Percentiles rank a stretch among this genome's conserved stretches.
phyloP scores from a whole-genome alignment of 1,140 invertebrate genomes.

The Aphaenogaster ashmeadi region DNA sequence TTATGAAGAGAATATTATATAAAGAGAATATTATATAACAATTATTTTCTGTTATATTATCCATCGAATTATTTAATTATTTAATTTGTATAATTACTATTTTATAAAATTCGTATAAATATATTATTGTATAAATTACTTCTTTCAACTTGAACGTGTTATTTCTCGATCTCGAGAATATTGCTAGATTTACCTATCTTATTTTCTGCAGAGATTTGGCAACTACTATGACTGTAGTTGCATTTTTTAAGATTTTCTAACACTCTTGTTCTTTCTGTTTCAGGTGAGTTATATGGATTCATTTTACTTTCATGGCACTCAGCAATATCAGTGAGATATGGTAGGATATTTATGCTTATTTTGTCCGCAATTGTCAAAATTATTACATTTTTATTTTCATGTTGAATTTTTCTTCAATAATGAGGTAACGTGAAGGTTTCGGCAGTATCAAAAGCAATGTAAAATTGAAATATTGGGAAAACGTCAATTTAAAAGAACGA shows the following conservation, averaged over 20 bases:
- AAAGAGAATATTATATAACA: no score
- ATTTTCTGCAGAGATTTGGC: not conserved
- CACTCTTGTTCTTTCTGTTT: slow-evolving; percentile 35
- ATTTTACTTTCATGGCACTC: slow-evolving; percentile 10
- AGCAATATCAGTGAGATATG: not conserved
- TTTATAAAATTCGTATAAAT: not conserved
- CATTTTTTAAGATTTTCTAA: not conserved
- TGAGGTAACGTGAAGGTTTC: not conserved
- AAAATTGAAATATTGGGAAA: not conserved
- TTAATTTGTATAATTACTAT: not conserved
- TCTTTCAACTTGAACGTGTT: not conserved
- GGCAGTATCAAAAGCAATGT: not conserved
- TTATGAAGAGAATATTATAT: not conserved
- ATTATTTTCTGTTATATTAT: no score
- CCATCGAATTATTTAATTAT: not conserved
- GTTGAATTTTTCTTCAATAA: not conserved
- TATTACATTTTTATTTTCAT: not conserved
- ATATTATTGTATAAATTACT: not conserved
- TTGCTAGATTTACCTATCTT: not conserved
- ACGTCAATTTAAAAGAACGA: slow-evolving; percentile 1
- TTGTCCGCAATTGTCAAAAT: not conserved
- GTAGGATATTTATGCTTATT: slow-evolving; percentile 18
- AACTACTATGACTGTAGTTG: not conserved
- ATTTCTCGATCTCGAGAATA: not conserved
- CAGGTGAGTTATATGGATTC: slow-evolving; percentile 33